phyloP scores from a whole-genome alignment of 2,888 invertebrate genomes.

The Mesodorylaimus sp. region DNA sequence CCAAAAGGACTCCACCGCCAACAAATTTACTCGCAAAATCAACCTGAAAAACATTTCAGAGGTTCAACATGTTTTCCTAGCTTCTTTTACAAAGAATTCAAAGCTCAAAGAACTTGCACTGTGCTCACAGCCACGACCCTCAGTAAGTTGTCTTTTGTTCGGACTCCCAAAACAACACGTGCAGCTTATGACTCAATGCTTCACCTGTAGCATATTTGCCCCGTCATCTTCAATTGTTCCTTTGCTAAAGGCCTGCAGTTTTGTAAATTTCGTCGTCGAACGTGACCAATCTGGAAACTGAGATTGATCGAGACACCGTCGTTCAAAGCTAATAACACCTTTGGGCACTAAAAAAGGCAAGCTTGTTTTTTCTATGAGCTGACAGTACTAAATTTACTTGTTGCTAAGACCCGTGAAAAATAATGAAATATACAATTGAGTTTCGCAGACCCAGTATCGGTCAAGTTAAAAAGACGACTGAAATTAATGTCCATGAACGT shows the following conservation, averaged over 20 bases:
- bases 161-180: too few relatives aligned
- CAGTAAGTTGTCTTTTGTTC: too few relatives aligned
- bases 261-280: constrained; percentile 40
- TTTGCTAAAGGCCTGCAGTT: constrained; percentile 49
- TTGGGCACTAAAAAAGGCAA: constrained; percentile 39
- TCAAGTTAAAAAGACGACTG: too few relatives aligned
- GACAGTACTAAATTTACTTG: too few relatives aligned
- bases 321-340: constrained; percentile 59
- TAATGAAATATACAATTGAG: constrained; percentile 73
- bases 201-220: constrained; percentile 45
- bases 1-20: constrained; percentile 74
- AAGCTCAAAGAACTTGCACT: too few relatives aligned
- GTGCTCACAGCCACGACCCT: too few relatives aligned
- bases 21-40: constrained; percentile 82
- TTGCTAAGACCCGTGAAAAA: too few relatives aligned
- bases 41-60: constrained; percentile 48
- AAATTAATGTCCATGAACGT: too few relatives aligned
- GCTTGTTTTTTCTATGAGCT: too few relatives aligned
- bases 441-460: too few relatives aligned
- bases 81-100: too few relatives aligned
- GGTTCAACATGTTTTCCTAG: too few relatives aligned
- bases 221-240: constrained; percentile 71
- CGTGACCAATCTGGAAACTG: constrained; percentile 48
- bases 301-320: constrained; percentile 47
- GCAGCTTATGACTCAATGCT: neutral